These are phyloP conservation scores for Microtus richardsoni DNA, from an alignment of 2,113 vertebrate species.

Conservation along the genomic window DNA sequence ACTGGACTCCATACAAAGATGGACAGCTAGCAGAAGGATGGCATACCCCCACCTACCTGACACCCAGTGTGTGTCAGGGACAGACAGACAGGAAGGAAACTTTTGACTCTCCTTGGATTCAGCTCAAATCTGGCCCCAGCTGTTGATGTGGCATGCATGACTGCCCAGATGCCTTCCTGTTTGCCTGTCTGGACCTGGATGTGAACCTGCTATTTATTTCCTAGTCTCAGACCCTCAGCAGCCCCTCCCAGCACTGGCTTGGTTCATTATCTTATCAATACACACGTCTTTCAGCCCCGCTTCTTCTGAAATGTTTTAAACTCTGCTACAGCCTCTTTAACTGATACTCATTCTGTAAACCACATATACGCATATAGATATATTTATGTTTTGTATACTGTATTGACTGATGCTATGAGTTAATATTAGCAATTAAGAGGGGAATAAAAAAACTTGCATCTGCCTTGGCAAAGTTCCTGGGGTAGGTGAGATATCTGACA, in stretches of 20 bases:
- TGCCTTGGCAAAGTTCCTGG: background rate
- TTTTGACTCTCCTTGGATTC: background rate
- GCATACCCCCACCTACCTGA: background rate
- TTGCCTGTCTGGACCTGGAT: background rate
- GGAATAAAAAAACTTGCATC: background rate
- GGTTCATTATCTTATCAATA: background rate
- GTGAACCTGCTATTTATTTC: background rate
- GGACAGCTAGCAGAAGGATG: background rate
- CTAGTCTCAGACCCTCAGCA: background rate
- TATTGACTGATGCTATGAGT: background rate
- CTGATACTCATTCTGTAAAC: background rate
- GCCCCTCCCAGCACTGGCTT: background rate
- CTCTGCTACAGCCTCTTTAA: background rate
- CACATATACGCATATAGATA: background rate
- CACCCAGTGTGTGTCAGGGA: background rate
- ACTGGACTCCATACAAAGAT: background rate
- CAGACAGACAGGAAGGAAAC: background rate
- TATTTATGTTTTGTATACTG: background rate
- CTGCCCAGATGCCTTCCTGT: background rate
- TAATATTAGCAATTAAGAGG: background rate
- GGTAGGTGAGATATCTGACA: background rate
- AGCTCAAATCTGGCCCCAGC: background rate
- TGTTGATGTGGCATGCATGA: background rate
- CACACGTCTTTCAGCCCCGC: background rate
- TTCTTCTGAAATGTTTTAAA: background rate